Evolutionary conservation across 2,113 vertebrate species (phyloP).

Genomic region (Phylloscopus trochiloides): DNA sequence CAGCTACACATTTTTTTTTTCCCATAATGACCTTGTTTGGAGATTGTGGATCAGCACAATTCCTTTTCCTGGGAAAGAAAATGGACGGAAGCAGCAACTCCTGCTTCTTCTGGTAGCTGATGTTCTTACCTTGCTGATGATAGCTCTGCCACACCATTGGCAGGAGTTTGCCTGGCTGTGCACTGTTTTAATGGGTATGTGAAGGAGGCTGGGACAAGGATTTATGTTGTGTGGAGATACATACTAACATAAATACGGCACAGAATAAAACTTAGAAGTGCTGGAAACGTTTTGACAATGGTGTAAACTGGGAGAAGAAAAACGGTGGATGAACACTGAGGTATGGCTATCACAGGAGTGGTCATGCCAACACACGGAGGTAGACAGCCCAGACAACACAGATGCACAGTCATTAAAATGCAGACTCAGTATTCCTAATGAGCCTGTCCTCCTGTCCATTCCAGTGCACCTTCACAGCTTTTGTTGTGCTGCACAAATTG

Average conservation of each 20-base stretch:
- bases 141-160: background rate
- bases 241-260: background rate
- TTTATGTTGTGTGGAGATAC: background rate
- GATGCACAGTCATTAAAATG: background rate
- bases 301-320: background rate
- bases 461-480: background rate
- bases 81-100: background rate
- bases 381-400: background rate
- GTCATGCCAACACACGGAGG: background rate
- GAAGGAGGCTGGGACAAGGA: background rate
- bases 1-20: background rate
- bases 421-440: background rate
- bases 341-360: background rate
- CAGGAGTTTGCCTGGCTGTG: background rate
- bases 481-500: background rate
- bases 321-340: background rate
- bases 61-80: slow-evolving; percentile 5
- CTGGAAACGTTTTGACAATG: background rate
- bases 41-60: background rate
- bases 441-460: background rate
- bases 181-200: background rate
- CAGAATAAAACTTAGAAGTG: background rate
- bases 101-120: background rate
- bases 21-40: background rate
- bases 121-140: background rate